These are phyloP conservation scores for Blomia tropicalis DNA, from an alignment of 2,888 invertebrate species.

Conservation along the genomic window DNA sequence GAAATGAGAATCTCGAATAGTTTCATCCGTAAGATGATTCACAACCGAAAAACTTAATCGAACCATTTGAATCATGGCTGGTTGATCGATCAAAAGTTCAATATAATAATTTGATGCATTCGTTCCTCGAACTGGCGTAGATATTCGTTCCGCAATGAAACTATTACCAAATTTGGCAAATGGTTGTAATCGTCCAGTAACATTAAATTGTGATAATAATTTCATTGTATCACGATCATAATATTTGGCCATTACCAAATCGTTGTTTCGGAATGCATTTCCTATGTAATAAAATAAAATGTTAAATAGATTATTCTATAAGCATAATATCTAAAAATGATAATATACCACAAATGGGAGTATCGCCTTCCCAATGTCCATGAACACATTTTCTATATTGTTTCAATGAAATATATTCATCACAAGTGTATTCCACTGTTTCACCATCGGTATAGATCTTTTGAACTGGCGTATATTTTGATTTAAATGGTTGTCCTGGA, in stretches of 20 bases:
- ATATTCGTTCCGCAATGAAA: slow-evolving; percentile 19
- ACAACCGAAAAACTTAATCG: slow-evolving; percentile 20
- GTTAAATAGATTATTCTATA: background rate
- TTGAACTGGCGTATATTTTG: slow-evolving; percentile 12
- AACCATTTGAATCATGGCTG: slow-evolving; percentile 16
- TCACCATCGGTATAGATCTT: slow-evolving; percentile 11
- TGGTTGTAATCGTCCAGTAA: background rate
- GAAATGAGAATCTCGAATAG: background rate
- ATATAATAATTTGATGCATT: slow-evolving; percentile 4
- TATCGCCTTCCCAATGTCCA: slow-evolving; percentile 11
- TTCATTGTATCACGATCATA: background rate
- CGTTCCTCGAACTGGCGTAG: slow-evolving; percentile 5
- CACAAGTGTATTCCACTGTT: slow-evolving; percentile 15
- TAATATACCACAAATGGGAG: slow-evolving; percentile 15
- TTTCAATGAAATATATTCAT: slow-evolving; percentile 21
- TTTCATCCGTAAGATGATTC: slow-evolving; percentile 6
- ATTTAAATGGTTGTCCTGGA: slow-evolving; percentile 7
- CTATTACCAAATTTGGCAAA: slow-evolving; percentile 19
- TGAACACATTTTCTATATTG: slow-evolving; percentile 19
- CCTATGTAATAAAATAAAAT: slow-evolving; percentile 3
- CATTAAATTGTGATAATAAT: slow-evolving; percentile 4
- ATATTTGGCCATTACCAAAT: background rate
- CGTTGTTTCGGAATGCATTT: slow-evolving; percentile 13
- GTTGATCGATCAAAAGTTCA: background rate
- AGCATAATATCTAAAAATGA: background rate